Evolutionary conservation across 1,140 invertebrate species (phyloP).

Genomic region (Halictus rubicundus): DNA sequence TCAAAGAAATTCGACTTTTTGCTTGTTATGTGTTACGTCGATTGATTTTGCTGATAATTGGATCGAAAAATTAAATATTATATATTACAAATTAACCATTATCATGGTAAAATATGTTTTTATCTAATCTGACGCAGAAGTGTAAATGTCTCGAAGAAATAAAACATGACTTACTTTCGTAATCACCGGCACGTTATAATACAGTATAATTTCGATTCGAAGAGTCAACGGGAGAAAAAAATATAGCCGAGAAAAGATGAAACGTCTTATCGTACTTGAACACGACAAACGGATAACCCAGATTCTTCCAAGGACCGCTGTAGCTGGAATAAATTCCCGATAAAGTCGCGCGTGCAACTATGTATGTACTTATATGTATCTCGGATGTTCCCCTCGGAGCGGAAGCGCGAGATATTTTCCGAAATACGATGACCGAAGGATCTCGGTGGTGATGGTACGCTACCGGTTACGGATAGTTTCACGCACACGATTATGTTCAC

Average conservation of each 20-base stretch:
- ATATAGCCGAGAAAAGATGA: neutral
- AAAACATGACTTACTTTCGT: no score
- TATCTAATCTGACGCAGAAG: no score
- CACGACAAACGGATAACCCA: neutral
- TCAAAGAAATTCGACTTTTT: no score
- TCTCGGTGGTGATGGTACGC: neutral
- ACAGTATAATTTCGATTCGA: no score
- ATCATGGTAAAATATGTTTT: no score
- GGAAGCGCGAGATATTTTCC: neutral
- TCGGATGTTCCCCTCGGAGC: neutral
- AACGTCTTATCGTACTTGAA: neutral
- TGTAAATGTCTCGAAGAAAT: no score
- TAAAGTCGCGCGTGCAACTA: neutral
- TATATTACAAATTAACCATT: no score
- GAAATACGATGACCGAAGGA: neutral
- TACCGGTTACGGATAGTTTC: slow-evolving; percentile 14
- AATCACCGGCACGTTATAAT: no score
- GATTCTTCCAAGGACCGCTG: neutral
- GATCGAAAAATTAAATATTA: no score
- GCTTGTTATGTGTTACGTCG: no score
- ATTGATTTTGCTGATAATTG: no score
- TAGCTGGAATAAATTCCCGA: neutral
- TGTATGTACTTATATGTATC: neutral
- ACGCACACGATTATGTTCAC: neutral
- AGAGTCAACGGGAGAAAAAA: no score